A percentile compares a stretch with the other conserved stretches of the same genome.
Evolutionary conservation across 2,888 invertebrate species (phyloP).

Genomic region (Tigriopus californicus): DNA sequence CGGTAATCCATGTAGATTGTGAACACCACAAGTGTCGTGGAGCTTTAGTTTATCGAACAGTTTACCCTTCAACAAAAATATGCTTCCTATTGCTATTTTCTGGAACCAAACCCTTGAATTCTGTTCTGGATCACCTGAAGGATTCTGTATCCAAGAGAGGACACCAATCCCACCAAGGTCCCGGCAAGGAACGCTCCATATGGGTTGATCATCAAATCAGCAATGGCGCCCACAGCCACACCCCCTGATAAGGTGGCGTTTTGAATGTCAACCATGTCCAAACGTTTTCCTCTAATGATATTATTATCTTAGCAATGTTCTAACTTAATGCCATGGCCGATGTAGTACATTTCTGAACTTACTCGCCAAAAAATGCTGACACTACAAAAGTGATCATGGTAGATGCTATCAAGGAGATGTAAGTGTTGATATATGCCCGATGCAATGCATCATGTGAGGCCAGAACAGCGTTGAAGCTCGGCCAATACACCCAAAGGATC

Average conservation of each 20-base stretch:
- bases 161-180: slow-evolving; percentile 51
- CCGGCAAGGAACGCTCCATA: slow-evolving; percentile 66
- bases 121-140: slow-evolving; percentile 30
- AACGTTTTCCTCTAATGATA: slow-evolving; percentile 44
- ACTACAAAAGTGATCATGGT: slow-evolving; percentile 64
- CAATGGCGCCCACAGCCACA: slow-evolving; percentile 77
- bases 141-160: slow-evolving; percentile 57
- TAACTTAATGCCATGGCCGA: too few species aligned
- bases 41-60: slow-evolving; percentile 37
- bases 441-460: slow-evolving; percentile 46
- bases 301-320: too few species aligned
- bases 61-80: too few species aligned
- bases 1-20: slow-evolving; percentile 91
- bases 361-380: slow-evolving; percentile 33
- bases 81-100: too few species aligned
- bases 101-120: not conserved
- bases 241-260: slow-evolving; percentile 69
- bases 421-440: slow-evolving; percentile 81
- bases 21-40: slow-evolving; percentile 78
- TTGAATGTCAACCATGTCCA: slow-evolving; percentile 82
- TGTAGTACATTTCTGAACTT: too few species aligned
- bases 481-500: slow-evolving; percentile 93
- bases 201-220: slow-evolving; percentile 56
- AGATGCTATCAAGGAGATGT: slow-evolving; percentile 61
- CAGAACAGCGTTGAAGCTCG: slow-evolving; percentile 74